These are phyloP conservation scores for Betta splendens DNA, from an alignment of 2,797 vertebrate species.

Conservation along the genomic window DNA sequence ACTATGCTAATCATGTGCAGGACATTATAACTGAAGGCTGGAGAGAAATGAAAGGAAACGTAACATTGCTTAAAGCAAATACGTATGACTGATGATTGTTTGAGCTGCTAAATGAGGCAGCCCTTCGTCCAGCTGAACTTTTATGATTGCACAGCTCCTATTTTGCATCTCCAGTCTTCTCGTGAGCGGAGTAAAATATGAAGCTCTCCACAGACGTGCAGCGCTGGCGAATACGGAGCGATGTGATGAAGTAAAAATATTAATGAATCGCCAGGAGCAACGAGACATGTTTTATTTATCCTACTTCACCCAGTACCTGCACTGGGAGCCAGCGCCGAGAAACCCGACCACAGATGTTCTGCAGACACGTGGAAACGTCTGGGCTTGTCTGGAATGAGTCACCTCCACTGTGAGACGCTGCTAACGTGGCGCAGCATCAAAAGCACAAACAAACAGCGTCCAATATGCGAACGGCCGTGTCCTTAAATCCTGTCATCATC, in stretches of 20 bases:
- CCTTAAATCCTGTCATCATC: neutral
- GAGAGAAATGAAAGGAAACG: neutral
- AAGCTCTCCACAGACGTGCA: constrained; percentile 17
- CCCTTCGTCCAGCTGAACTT: constrained; percentile 16
- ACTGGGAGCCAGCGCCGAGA: neutral
- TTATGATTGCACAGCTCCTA: constrained; percentile 41
- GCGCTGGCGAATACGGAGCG: constrained; percentile 6
- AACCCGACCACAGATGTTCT: neutral
- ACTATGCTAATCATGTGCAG: no score
- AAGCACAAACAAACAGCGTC: no score
- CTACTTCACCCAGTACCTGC: constrained; percentile 19
- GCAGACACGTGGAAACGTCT: constrained; percentile 26
- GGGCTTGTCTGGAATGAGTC: no score
- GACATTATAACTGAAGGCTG: neutral
- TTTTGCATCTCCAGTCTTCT: constrained; percentile 27
- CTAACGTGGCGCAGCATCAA: neutral
- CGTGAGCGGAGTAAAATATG: constrained; percentile 24
- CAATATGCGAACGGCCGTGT: constrained; percentile 1
- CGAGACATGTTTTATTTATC: constrained; percentile 39
- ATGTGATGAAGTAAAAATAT: constrained; percentile 24
- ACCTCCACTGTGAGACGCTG: no score
- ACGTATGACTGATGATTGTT: constrained; percentile 32
- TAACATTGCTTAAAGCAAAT: constrained; percentile 44
- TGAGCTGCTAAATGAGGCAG: constrained; percentile 44
- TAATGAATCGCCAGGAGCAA: constrained; percentile 30